Evolutionary conservation across 2,888 invertebrate genomes (phyloP).

Genomic region (Lathronympha strigana): DNA sequence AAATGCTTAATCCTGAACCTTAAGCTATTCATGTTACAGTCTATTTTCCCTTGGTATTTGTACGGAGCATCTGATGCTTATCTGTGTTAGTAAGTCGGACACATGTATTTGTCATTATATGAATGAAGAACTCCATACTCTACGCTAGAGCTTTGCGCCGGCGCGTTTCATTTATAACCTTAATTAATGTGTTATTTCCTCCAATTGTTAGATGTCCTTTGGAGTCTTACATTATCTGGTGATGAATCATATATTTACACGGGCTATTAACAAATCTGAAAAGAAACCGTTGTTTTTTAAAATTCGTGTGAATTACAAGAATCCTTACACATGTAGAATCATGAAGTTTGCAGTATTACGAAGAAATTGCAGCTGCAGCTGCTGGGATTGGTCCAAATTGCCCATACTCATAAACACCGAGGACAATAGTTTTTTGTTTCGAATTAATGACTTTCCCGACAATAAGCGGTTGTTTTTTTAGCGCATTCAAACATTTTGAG

Average conservation of each 20-base stretch:
- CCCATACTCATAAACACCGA: constrained; percentile 18
- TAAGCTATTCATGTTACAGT: constrained; percentile 41
- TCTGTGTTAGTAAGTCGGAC: constrained; percentile 78
- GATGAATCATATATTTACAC: constrained; percentile 45
- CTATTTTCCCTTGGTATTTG: constrained; percentile 45
- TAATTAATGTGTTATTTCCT: constrained; percentile 78
- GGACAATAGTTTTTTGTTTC: constrained; percentile 36
- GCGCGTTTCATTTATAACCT: constrained; percentile 74
- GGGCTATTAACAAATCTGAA: constrained; percentile 3
- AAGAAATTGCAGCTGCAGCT: not conserved
- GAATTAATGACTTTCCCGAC: constrained; percentile 28
- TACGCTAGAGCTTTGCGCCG: constrained; percentile 77
- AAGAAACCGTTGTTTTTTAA: constrained; percentile 2
- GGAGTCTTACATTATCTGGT: constrained; percentile 52
- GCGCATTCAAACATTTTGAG: constrained; percentile 21
- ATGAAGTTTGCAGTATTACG: not conserved
- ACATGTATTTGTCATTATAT: constrained; percentile 80
- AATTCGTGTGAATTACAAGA: too few species aligned
- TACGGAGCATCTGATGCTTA: constrained; percentile 54
- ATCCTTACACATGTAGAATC: not conserved
- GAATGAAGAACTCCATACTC: constrained; percentile 72
- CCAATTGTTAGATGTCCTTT: constrained; percentile 58
- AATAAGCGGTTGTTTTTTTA: constrained; percentile 26
- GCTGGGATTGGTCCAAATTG: constrained; percentile 17
- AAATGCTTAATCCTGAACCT: constrained; percentile 56